These are phyloP conservation scores for Diadumene lineata DNA, from an alignment of 92 coral and sea anemone genomes.

Conservation along the genomic window DNA sequence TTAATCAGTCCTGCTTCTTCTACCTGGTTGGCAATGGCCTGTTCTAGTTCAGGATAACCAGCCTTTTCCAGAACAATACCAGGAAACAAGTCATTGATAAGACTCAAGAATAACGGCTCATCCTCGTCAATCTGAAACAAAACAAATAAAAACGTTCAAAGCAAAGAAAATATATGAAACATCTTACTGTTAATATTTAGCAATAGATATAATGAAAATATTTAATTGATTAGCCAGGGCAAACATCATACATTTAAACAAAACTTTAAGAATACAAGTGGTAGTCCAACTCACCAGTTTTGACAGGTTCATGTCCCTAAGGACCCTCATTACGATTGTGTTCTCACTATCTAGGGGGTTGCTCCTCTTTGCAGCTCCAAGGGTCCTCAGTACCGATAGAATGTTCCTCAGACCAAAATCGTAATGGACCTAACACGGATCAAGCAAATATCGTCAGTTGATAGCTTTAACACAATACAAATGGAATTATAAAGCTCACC, in stretches of 20 bases:
- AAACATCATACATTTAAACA: too few species aligned
- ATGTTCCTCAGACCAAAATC: conserved; percentile 85
- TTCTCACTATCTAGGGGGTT: conserved; percentile 88
- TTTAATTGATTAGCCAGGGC: too few species aligned
- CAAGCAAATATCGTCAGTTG: neutral
- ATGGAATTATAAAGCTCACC: too few species aligned
- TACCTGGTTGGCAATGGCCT: conserved; percentile 63
- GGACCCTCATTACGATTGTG: conserved; percentile 83
- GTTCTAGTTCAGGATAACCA: conserved; percentile 83
- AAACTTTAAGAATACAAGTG: too few species aligned
- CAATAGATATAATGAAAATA: too few species aligned
- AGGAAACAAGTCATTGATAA: conserved; percentile 83
- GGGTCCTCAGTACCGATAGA: conserved; percentile 77
- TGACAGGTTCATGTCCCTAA: conserved; percentile 87
- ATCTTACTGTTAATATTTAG: too few species aligned
- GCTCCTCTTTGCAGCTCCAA: conserved; percentile 91
- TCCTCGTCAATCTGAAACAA: conserved; percentile 76
- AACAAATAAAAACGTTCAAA: neutral
- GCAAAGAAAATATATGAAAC: too few species aligned
- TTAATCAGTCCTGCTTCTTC: conserved; percentile 77
- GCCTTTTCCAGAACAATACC: conserved; percentile 91
- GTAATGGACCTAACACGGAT: conserved; percentile 65
- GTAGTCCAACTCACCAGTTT: conserved; percentile 57
- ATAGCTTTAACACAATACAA: too few species aligned
- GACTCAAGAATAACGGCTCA: conserved; percentile 84